Conservation (phyloP, 1,140 invertebrate genomes). For the Camponotus floridanus region DNA sequence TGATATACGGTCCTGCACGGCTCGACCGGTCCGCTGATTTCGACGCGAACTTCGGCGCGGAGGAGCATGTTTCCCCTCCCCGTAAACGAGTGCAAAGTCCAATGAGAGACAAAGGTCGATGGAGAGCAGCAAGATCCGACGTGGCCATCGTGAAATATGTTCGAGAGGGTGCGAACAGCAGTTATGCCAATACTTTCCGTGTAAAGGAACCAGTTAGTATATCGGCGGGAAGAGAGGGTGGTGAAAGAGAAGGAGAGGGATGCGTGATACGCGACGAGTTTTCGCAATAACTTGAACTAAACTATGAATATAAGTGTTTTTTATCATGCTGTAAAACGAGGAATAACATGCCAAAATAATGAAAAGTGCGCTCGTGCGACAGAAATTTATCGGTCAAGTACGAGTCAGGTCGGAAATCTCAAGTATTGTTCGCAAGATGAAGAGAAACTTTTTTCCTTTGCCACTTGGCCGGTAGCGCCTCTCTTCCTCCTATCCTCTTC, state of each 20-base stretch:
- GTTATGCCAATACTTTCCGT: slow-evolving; percentile 52
- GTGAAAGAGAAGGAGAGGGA: neutral
- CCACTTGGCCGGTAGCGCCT: neutral
- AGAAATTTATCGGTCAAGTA: slow-evolving; percentile 63
- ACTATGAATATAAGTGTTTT: slow-evolving; percentile 24
- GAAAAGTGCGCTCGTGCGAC: neutral
- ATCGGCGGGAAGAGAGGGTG: neutral
- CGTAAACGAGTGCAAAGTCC: slow-evolving; percentile 69
- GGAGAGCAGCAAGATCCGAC: slow-evolving; percentile 38
- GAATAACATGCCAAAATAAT: slow-evolving; percentile 32
- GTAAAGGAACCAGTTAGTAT: slow-evolving; percentile 56
- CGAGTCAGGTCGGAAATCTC: slow-evolving; percentile 53
- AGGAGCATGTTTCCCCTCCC: slow-evolving; percentile 64
- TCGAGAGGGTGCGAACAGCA: slow-evolving; percentile 57
- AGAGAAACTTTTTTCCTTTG: slow-evolving; percentile 41
- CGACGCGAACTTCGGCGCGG: slow-evolving; percentile 72
- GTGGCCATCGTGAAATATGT: slow-evolving; percentile 64
- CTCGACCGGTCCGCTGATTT: slow-evolving; percentile 78
- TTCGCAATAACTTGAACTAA: neutral
- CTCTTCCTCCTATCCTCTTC: neutral
- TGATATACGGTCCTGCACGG: slow-evolving; percentile 82
- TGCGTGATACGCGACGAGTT: slow-evolving; percentile 35
- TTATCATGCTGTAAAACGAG: no score
- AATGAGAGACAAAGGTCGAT: slow-evolving; percentile 70
- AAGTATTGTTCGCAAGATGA: slow-evolving; percentile 24